These are phyloP conservation scores for Dorcus hopei DNA, from an alignment of 2,888 invertebrate species.

Conservation along the genomic window DNA sequence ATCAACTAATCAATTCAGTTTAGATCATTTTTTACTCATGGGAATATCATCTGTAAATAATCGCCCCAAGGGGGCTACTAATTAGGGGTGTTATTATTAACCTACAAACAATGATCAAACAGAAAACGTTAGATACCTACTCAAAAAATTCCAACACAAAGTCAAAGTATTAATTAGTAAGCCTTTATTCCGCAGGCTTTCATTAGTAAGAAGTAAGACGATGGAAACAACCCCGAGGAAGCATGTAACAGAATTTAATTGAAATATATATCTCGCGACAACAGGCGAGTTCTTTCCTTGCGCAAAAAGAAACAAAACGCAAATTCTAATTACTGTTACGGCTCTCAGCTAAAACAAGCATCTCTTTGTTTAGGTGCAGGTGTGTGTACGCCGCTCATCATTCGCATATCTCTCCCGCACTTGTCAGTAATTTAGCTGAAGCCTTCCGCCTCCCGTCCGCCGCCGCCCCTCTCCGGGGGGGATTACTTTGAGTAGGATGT, in stretches of 20 bases:
- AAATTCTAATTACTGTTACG: slow-evolving; percentile 29
- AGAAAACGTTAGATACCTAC: no score
- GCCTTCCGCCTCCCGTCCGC: slow-evolving; percentile 45
- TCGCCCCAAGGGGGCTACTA: no score
- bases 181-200: no score
- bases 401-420: slow-evolving; percentile 24
- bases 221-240: no score
- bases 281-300: not conserved
- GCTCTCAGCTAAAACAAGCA: slow-evolving; percentile 26
- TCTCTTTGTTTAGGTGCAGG: slow-evolving; percentile 30
- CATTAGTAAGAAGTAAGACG: no score
- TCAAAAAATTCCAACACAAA: no score
- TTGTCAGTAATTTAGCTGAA: slow-evolving; percentile 30
- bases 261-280: not conserved
- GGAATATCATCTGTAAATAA: no score
- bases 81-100: no score
- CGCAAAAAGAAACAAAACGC: slow-evolving; percentile 10
- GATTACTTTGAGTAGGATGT: slow-evolving; percentile 41
- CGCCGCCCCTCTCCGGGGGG: slow-evolving; percentile 24
- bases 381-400: slow-evolving; percentile 48
- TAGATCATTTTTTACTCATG: no score
- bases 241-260: not conserved
- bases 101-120: no score
- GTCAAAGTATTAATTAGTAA: no score
- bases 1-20: no score